Evolutionary conservation across 1,140 invertebrate species (phyloP).

Genomic region (Lamellibrachia luymesi): DNA sequence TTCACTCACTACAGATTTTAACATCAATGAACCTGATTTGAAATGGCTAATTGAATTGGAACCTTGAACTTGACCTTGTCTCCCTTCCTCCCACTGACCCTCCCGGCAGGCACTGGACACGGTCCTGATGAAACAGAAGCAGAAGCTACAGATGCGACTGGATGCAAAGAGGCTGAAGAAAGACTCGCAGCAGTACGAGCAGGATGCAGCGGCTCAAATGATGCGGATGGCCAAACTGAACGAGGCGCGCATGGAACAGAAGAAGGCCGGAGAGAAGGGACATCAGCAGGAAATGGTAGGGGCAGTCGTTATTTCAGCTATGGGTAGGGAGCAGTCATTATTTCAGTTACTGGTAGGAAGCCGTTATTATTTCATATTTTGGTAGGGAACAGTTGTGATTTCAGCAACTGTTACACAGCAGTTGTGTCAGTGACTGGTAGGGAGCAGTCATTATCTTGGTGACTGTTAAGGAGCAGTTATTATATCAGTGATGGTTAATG

Average conservation of each 20-base stretch:
- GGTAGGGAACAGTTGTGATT: too few species aligned
- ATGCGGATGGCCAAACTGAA: neutral
- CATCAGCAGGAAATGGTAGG: conserved; percentile 2
- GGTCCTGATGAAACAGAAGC: neutral
- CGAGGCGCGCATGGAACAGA: neutral
- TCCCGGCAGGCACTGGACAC: neutral
- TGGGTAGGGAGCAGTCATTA: neutral
- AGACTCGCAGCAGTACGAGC: neutral
- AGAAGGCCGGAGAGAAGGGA: neutral
- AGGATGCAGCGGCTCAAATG: conserved; percentile 7
- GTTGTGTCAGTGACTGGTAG: too few species aligned
- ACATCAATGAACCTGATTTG: too few species aligned
- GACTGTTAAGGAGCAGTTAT: too few species aligned
- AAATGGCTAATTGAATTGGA: too few species aligned
- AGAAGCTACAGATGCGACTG: neutral
- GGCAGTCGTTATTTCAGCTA: neutral
- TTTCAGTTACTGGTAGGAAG: neutral
- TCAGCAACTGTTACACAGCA: too few species aligned
- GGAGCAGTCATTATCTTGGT: neutral
- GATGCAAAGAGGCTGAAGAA: neutral
- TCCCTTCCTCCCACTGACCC: too few species aligned
- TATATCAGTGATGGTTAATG: too few species aligned
- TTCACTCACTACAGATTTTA: too few species aligned
- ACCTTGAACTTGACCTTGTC: too few species aligned
- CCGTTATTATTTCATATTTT: neutral